phyloP scores from a whole-genome alignment of 2,113 vertebrate genomes.

The Paracanthobrama guichenoti region DNA sequence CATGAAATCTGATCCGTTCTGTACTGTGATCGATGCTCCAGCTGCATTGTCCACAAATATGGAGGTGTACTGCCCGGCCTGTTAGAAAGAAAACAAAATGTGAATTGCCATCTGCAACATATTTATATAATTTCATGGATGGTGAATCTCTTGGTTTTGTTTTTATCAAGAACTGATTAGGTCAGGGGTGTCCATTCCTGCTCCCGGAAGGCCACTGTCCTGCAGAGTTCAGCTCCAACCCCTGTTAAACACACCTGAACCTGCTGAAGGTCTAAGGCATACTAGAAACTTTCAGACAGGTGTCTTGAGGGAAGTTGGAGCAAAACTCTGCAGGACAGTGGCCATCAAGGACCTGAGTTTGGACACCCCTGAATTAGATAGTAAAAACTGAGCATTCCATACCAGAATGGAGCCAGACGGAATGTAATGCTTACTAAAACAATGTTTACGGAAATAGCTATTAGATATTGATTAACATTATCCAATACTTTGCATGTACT shows the following conservation, averaged over 20 bases:
- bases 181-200: too few relatives aligned
- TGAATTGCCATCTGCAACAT: not conserved
- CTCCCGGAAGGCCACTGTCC: too few relatives aligned
- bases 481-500: not conserved
- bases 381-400: not conserved
- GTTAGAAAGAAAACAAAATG: constrained; percentile 31
- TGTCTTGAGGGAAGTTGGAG: too few relatives aligned
- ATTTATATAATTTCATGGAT: not conserved
- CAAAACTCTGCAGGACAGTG: too few relatives aligned
- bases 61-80: constrained; percentile 92
- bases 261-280: too few relatives aligned
- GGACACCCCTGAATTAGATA: not conserved
- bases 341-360: too few relatives aligned
- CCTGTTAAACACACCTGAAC: too few relatives aligned
- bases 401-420: not conserved
- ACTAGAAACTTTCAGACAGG: too few relatives aligned
- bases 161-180: not conserved
- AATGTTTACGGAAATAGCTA: not conserved
- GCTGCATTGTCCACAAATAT: constrained; percentile 94
- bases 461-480: not conserved
- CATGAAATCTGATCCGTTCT: constrained; percentile 90
- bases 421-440: not conserved
- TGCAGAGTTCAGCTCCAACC: too few relatives aligned
- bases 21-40: constrained; percentile 82
- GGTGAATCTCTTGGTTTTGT: too few relatives aligned